Evolutionary conservation across 2,797 vertebrate species (phyloP).

Genomic region (Centropyge bicolor): DNA sequence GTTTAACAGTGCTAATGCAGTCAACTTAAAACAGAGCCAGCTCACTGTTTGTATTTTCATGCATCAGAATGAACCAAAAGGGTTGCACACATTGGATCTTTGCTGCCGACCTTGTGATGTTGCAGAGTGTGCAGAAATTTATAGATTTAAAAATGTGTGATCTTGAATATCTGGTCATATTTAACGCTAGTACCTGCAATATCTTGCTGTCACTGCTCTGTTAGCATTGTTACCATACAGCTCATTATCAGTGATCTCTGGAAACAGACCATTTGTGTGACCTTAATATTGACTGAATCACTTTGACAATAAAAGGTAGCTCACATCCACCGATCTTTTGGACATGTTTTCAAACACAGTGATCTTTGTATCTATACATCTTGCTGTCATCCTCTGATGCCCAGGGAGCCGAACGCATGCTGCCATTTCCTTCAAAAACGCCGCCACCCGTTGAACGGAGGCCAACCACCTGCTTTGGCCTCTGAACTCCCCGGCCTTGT

Average conservation of each 20-base stretch:
- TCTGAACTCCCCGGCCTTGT: conserved; percentile 53
- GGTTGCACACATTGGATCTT: neutral
- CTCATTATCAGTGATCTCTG: neutral
- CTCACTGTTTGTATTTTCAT: neutral
- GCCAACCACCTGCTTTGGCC: conserved; percentile 24
- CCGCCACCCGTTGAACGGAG: neutral
- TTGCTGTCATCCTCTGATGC: conserved; percentile 4
- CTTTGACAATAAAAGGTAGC: conserved; percentile 13
- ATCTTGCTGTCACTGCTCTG: neutral
- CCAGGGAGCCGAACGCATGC: neutral
- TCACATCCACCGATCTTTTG: neutral
- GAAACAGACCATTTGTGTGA: neutral
- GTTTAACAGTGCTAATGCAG: neutral
- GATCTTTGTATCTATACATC: conserved; percentile 4
- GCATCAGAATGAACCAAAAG: neutral
- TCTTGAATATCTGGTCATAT: neutral
- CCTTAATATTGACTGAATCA: neutral
- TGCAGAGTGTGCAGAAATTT: neutral
- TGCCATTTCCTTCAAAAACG: conserved; percentile 2
- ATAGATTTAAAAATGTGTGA: neutral
- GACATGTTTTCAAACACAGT: neutral
- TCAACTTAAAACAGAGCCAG: neutral
- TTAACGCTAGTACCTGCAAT: neutral
- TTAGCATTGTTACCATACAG: too few relatives aligned
- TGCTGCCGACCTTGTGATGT: neutral